A percentile compares a stretch with the other conserved stretches of the same genome.
These are phyloP conservation scores for Drosophila trichaetosa DNA, from an alignment of 2,888 invertebrate species.

Conservation along the genomic window DNA sequence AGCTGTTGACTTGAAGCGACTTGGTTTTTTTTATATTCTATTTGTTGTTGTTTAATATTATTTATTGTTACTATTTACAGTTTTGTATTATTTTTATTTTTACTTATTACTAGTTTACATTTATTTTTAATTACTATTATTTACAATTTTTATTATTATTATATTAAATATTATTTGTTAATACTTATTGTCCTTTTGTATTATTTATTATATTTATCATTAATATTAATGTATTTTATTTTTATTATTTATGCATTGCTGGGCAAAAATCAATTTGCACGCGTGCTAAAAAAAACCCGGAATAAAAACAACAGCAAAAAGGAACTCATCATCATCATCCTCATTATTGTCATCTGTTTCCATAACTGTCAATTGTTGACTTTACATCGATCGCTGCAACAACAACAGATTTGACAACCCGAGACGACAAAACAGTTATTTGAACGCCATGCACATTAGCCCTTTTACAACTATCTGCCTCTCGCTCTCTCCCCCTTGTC, in stretches of 20 bases:
- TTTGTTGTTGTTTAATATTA: not conserved
- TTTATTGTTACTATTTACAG: not conserved
- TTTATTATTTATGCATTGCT: not conserved
- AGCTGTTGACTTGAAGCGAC: conserved; percentile 17
- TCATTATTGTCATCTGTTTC: conserved; percentile 72
- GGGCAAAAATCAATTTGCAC: conserved; percentile 4
- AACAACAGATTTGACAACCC: conserved; percentile 46
- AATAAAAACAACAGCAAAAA: conserved; percentile 14
- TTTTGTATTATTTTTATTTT: not conserved
- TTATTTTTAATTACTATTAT: not conserved
- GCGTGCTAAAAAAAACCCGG: conserved; percentile 24
- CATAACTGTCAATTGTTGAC: conserved; percentile 81
- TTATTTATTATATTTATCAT: not conserved
- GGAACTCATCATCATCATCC: conserved; percentile 49
- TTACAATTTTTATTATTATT: not conserved
- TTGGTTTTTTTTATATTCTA: not conserved
- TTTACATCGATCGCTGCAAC: conserved; percentile 56
- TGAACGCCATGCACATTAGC: conserved; percentile 57
- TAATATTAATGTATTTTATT: not conserved
- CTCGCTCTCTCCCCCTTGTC: not conserved
- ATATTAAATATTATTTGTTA: not conserved
- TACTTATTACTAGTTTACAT: not conserved
- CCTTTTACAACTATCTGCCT: conserved; percentile 20
- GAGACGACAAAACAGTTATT: conserved; percentile 50
- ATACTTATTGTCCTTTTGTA: not conserved